Evolutionary conservation across 1,140 invertebrate species (phyloP).

Genomic region (Anastatus disparis): DNA sequence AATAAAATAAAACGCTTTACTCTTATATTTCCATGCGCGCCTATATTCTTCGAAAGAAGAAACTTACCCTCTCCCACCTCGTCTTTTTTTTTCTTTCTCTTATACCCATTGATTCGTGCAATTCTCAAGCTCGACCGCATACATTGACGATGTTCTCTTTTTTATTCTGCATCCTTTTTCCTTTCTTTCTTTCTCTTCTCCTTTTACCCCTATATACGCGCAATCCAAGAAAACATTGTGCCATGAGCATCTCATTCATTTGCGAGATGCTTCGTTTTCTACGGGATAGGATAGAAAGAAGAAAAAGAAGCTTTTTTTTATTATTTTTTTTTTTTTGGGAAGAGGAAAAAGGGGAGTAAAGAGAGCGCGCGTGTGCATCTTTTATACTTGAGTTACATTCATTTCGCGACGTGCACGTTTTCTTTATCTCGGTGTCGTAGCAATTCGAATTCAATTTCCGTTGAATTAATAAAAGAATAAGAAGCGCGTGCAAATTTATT

Average conservation of each 20-base stretch:
- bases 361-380: neutral
- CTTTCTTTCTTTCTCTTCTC: neutral
- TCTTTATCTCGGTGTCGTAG: neutral
- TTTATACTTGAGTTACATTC: constrained; percentile 21
- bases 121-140: constrained; percentile 1
- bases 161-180: constrained; percentile 14
- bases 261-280: constrained; percentile 9
- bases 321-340: constrained; percentile 1
- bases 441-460: constrained; percentile 23
- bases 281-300: neutral
- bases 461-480: constrained; percentile 9
- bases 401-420: neutral
- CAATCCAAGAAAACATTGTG: constrained; percentile 6
- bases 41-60: too few species aligned
- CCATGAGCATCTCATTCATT: constrained; percentile 13
- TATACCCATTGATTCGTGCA: constrained; percentile 4
- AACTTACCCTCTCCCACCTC: neutral
- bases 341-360: too few species aligned
- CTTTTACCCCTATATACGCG: too few species aligned
- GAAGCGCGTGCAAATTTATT: too few species aligned
- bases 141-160: neutral
- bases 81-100: neutral
- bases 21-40: neutral
- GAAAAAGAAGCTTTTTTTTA: constrained; percentile 1
- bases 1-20: constrained; percentile 1